Evolutionary conservation across 92 coral and sea anemone species (phyloP), one percentile per base, ranked within the genome.

Genomic region (Hydrozoanthus gracilis): DNA sequence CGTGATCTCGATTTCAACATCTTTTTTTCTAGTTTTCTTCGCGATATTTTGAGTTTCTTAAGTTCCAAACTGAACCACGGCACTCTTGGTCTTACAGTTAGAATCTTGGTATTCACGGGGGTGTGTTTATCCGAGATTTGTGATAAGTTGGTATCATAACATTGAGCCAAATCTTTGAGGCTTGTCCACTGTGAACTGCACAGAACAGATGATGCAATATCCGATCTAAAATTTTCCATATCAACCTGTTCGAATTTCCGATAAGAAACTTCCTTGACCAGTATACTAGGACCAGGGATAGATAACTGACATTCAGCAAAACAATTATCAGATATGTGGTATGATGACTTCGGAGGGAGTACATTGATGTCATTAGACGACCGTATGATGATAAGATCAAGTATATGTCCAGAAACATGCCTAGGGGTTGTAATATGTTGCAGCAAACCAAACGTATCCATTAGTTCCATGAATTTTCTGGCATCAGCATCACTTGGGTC

Each of bases 281-380:
- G 39, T 27, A 27, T 27, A 27, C 2, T 27, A 27, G 39, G 39
- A 27, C 39, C 39, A 55, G 5, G 13, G 44, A 4, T 12, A 47
- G 56, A 65, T 65, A 65, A 65, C 14, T 65, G 71, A 45, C 92
- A 89, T 72, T 85, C 92, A 45, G 74, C 88, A 77, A 89, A 89
- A 68, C 91, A 83, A 73, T 89, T 89, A 71, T 89, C 89, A 51
- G 92, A 85, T 39, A 89, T 55, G 77, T n/a, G 77, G 55, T 55
- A 73, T 50, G 17, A 47, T 16, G 83, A 65, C 48, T 83, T 20
- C n/a, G 50, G 76, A 51, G 91, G 86, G 60, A 44, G 62, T 17
- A 68, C 45, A 68, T 20, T 68, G 5, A 68, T 68, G 14, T 68
- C 73, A 17, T 68, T 68, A 9, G 73, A 68, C 5, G 73, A 68